A percentile compares a stretch with the other conserved stretches of the same genome.
These are phyloP conservation scores for Sitta carolinensis DNA, from an alignment of 2,797 vertebrate genomes.

Conservation along the genomic window DNA sequence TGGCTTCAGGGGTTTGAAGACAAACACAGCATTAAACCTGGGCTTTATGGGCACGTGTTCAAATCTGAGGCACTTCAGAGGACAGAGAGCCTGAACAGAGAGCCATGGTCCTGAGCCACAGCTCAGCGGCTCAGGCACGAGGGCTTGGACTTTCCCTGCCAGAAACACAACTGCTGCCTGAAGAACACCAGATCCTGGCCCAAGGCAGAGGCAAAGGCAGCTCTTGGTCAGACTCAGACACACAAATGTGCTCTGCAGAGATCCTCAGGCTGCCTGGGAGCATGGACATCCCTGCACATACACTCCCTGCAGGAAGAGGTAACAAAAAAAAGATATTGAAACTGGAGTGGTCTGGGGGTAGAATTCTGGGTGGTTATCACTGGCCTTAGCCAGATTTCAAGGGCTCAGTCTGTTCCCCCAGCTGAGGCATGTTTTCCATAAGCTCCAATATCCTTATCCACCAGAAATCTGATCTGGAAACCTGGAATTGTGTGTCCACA, in stretches of 20 bases:
- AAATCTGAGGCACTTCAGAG: background rate
- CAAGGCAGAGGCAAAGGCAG: background rate
- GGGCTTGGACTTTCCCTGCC: background rate
- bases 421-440: background rate
- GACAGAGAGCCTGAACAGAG: too few relatives aligned
- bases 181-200: background rate
- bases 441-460: background rate
- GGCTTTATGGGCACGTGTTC: background rate
- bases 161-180: background rate
- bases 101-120: background rate
- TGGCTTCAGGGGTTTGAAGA: background rate
- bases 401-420: background rate
- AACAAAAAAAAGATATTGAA: background rate
- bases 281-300: background rate
- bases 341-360: background rate
- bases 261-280: background rate
- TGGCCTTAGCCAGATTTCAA: background rate
- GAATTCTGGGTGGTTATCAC: background rate
- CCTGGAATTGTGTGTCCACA: background rate
- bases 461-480: background rate
- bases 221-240: background rate
- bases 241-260: background rate
- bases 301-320: background rate
- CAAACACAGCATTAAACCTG: background rate
- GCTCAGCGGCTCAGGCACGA: rapidly evolving